Evolutionary conservation across 2,797 vertebrate genomes (phyloP), one percentile per base, ranked within the genome.

Genomic region (Ptychadena robeensis): DNA sequence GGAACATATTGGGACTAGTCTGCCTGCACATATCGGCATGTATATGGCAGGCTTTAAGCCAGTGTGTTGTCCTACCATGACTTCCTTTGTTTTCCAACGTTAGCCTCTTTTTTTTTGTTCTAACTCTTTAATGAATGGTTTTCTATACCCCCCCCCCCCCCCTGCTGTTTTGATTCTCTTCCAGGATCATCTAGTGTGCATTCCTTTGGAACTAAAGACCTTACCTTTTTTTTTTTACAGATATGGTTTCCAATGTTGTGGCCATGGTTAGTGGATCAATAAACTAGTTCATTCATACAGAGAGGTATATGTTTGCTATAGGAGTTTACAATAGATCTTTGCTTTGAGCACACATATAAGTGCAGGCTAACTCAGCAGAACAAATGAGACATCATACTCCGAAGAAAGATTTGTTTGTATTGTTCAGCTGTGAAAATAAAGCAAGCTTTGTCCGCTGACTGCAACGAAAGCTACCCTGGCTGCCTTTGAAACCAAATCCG

Each of bases 401-500:
- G 87, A 87, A 87, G 64, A 90, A 85, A 82, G 88, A 88, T 91
- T 91, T 91, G 86, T 91, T 91, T 91, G 90, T 88, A 87, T 88
- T 88, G 91, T 89, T 90, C 81, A 86, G 88, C 87, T 84, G 86
- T 82, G 86, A 89, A 88, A 90, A 91, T 86, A 88, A 89, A 74
- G 85, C 87, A 59, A 82, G 86, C 89, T 80, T 92, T 90, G 87
- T 91, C 80, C 73, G 8, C 30, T 28, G 85, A 82, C 87, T 87
- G 83, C 87, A 86, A 91, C 88, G 83, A 88, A 85, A 86, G 88
- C 91, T 90, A 89, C 89, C 82, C 87, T 81, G 89, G 86, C 86
- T 86, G 73, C 91, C 91, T 91, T 87, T 92, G 94, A 93, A 95
- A 95, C 89, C 73, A 44, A 82, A 92, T 90, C 63, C 90, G 88